Evolutionary conservation across 2,113 vertebrate species (phyloP).

Genomic region (Ochotona princeps): DNA sequence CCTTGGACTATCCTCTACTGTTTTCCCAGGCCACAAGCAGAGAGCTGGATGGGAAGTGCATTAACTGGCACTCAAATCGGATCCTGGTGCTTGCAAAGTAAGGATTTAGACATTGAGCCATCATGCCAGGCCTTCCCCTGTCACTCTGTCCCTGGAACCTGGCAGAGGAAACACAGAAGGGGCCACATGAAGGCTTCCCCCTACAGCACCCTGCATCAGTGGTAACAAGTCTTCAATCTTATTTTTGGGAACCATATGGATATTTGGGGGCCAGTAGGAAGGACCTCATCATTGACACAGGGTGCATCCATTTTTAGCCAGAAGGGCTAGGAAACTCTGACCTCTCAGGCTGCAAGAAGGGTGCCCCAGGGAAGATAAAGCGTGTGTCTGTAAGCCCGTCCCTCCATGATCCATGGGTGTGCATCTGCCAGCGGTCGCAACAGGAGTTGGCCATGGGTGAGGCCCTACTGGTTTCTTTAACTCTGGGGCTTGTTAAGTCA

Average conservation of each 20-base stretch:
- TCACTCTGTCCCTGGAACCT: not conserved
- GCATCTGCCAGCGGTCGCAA: not conserved
- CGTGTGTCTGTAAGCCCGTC: not conserved
- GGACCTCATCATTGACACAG: not conserved
- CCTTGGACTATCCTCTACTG: too few species aligned
- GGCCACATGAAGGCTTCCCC: not conserved
- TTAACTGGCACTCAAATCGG: too few species aligned
- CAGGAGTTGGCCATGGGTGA: not conserved
- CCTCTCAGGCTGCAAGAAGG: not conserved
- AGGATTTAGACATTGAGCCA: too few species aligned
- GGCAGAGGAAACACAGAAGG: not conserved
- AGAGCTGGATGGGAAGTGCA: too few species aligned
- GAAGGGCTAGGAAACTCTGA: not conserved
- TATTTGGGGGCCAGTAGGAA: not conserved
- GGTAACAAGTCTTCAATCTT: constrained; percentile 37
- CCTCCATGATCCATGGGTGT: too few species aligned
- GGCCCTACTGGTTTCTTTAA: not conserved
- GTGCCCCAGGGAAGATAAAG: not conserved
- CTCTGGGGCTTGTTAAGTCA: not conserved
- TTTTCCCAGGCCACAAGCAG: too few species aligned
- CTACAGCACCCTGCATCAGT: too few species aligned
- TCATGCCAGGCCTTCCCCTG: too few species aligned
- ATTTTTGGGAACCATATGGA: constrained; percentile 42
- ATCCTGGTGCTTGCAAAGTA: too few species aligned
- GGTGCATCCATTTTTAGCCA: constrained; percentile 57